Conservation (phyloP, 2,797 vertebrate genomes). For the Chaetophractus vellerosus region DNA sequence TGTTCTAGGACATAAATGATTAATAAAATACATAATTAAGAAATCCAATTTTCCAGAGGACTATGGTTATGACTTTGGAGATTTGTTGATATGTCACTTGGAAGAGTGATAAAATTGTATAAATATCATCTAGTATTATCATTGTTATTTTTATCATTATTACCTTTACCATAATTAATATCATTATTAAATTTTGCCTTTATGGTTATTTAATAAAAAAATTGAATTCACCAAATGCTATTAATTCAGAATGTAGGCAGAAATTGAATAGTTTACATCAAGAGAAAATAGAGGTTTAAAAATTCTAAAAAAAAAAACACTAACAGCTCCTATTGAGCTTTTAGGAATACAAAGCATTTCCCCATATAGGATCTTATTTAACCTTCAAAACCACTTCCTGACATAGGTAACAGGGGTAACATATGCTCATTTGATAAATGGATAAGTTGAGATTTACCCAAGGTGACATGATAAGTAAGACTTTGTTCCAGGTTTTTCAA, state of each 20-base stretch:
- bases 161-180: not conserved
- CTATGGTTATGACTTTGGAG: not conserved
- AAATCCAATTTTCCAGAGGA: not conserved
- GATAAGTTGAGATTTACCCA: not conserved
- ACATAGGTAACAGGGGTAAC: not conserved
- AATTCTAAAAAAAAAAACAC: conserved; percentile 7
- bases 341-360: not conserved
- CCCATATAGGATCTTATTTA: not conserved
- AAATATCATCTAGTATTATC: not conserved
- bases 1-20: not conserved
- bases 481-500: not conserved
- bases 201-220: not conserved
- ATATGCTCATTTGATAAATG: not conserved
- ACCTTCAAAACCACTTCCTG: not conserved
- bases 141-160: not conserved
- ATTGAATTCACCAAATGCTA: not conserved
- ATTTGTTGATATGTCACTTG: not conserved
- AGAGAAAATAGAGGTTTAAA: not conserved
- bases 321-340: not conserved
- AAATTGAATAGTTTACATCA: not conserved
- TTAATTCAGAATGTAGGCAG: not conserved
- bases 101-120: not conserved
- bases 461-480: not conserved
- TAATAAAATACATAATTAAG: not conserved
- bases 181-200: not conserved